Conservation (phyloP, 23 tunicate genomes). For the Trididemnum nubilum region DNA sequence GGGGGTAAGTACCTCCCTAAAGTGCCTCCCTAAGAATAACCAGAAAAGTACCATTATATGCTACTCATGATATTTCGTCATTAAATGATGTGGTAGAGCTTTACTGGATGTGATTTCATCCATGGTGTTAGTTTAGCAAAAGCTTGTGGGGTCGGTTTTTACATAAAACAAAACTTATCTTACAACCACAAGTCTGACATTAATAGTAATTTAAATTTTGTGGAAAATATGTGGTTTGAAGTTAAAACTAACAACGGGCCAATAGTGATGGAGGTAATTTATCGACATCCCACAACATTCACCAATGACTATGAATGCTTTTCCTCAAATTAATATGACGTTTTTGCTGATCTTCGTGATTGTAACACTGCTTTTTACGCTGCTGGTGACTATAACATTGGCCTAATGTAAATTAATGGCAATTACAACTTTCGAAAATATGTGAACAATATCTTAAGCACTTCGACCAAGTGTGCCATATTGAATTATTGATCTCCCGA, state of each 20-base stretch:
- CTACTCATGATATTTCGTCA: too few relatives aligned
- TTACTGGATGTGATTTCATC: background rate
- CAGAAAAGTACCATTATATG: too few relatives aligned
- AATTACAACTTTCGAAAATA: background rate
- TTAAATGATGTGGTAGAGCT: too few relatives aligned
- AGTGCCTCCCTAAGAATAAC: too few relatives aligned
- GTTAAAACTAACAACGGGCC: slow-evolving; percentile 1
- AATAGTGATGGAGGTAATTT: background rate
- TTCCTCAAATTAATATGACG: background rate
- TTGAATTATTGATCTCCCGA: background rate
- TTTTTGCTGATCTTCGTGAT: background rate
- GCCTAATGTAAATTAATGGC: background rate
- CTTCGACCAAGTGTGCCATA: slow-evolving; percentile 1
- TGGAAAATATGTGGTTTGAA: slow-evolving; percentile 1
- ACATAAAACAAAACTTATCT: background rate
- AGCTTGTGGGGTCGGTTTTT: slow-evolving; percentile 1
- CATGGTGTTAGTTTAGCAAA: slow-evolving; percentile 1
- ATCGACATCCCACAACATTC: background rate
- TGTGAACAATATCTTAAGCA: background rate
- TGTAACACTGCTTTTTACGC: background rate
- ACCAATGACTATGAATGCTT: background rate
- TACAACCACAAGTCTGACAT: background rate
- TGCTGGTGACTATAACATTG: slow-evolving; percentile 9
- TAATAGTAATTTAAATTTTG: background rate
- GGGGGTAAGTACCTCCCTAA: too few relatives aligned